Conservation (phyloP, 1,140 invertebrate genomes). For the Drosophila jambulina region DNA sequence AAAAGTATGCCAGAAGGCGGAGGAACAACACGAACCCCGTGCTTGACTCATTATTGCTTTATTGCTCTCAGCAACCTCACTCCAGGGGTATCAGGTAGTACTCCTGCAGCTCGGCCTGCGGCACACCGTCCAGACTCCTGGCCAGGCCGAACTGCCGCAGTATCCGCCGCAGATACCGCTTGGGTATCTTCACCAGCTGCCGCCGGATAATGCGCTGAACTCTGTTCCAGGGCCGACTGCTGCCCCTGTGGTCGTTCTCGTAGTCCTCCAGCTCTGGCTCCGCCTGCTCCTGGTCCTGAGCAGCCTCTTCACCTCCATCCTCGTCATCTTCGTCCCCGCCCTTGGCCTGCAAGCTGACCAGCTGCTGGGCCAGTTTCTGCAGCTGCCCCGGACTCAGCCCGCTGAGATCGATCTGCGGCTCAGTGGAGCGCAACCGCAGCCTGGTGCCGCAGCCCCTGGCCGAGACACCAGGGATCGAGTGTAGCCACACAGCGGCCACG, state of each 20-base stretch:
- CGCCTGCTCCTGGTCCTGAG: constrained; percentile 4
- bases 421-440: not conserved
- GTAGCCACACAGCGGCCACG: constrained; percentile 5
- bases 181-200: constrained; percentile 66
- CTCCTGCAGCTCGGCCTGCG: not conserved
- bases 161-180: constrained; percentile 59
- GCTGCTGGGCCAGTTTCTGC: constrained; percentile 44
- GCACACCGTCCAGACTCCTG: constrained; percentile 9
- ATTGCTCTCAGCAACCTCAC: not conserved
- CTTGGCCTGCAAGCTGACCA: constrained; percentile 13
- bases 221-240: constrained; percentile 65
- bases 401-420: constrained; percentile 52
- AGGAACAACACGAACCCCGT: not conserved
- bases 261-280: not conserved
- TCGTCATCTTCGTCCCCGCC: not conserved
- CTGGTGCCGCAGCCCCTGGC: constrained; percentile 19
- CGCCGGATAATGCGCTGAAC: constrained; percentile 68
- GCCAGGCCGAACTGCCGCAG: constrained; percentile 65
- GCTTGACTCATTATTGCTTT: too few relatives aligned
- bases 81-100: constrained; percentile 68
- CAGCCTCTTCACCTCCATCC: not conserved
- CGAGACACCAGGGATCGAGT: not conserved
- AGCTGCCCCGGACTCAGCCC: constrained; percentile 52
- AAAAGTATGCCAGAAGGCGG: constrained; percentile 17
- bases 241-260: constrained; percentile 57